Conservation (phyloP, 2,888 invertebrate genomes). For the Euphydryas editha region DNA sequence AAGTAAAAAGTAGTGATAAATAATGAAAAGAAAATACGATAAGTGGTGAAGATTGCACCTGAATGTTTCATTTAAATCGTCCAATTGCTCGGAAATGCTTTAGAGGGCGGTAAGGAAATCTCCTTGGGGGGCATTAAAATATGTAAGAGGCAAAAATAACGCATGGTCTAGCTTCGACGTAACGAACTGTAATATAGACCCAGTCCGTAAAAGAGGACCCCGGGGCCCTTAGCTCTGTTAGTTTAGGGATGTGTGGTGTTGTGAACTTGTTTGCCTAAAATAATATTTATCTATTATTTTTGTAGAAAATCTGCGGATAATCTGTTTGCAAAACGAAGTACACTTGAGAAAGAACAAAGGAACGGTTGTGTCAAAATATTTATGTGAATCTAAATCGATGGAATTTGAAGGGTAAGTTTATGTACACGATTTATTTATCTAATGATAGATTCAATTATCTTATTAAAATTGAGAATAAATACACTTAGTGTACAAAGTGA, state of each 20-base stretch:
- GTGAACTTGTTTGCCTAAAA: slow-evolving; percentile 78
- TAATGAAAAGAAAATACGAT: slow-evolving; percentile 48
- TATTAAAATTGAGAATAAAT: not conserved
- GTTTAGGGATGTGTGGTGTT: slow-evolving; percentile 73
- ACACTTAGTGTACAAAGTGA: no score
- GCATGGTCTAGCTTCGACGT: slow-evolving; percentile 69
- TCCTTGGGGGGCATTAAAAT: slow-evolving; percentile 75
- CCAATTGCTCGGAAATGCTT: slow-evolving; percentile 74
- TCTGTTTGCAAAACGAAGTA: slow-evolving; percentile 70
- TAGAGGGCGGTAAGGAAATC: slow-evolving; percentile 61
- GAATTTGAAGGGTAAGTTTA: slow-evolving; percentile 13
- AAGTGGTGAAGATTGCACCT: slow-evolving; percentile 63
- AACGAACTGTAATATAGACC: slow-evolving; percentile 75
- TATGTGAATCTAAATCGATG: slow-evolving; percentile 35
- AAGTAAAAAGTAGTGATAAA: slow-evolving; percentile 3
- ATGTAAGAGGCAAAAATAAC: slow-evolving; percentile 80
- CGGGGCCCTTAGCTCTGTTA: slow-evolving; percentile 63
- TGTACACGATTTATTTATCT: not conserved
- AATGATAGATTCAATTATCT: not conserved
- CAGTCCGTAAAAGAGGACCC: slow-evolving; percentile 62
- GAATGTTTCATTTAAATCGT: slow-evolving; percentile 72
- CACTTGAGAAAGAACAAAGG: slow-evolving; percentile 58
- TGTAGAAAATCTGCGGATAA: slow-evolving; percentile 74
- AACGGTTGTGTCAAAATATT: slow-evolving; percentile 33
- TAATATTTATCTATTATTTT: slow-evolving; percentile 80